Evolutionary conservation across 2,888 invertebrate genomes (phyloP), one percentile per base, ranked within the genome.

Genomic region (Drosophila barbarae): DNA sequence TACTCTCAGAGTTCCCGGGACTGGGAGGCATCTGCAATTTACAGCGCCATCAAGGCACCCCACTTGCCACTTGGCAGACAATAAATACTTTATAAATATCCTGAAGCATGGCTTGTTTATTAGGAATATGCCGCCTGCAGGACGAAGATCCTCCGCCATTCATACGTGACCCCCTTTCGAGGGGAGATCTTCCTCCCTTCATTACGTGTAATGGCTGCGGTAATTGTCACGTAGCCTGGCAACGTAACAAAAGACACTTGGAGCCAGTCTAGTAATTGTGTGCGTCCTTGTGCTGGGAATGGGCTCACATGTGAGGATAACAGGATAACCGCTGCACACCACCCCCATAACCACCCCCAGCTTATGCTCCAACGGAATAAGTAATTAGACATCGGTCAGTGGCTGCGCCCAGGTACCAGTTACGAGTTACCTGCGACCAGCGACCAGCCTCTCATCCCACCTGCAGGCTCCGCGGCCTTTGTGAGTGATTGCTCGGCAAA

Each of bases 221-320:
- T 75, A 81, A 74, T 77, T 81, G 81, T 81, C 79, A 80, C 79
- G 79, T 81, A 79, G 65, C 32, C 41, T 39, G 35, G n/a, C 26
- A 34, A 52, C 38, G 34, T 12, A 53, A 44, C 35, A 30, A 46
- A 15, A 66, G 69, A 67, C 64, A 61, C 67, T 71, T 57, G 55
- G 55, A 47, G 47, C 57, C 28, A 13, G 26, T 18, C n/a, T 5
- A 26, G 30, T n/a, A 52, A 28, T 10, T 28, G 51, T 18, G 18
- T 18, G 9, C 8, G 18, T 18, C 12, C 36, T 10, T 28, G 30
- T 42, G 28, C 15, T 13, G 39, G 15, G 23, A 23, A 32, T 12
- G 38, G 28, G 12, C 21, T n/a, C 26, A 9, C 21, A 7, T 30
- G 46, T 30, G 46, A 1, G 15, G n/a, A n/a, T 10, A 23, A 21